Evolutionary conservation across 2,888 invertebrate species (phyloP), one percentile per base, ranked within the genome.

Genomic region (Cephus runcator): DNA sequence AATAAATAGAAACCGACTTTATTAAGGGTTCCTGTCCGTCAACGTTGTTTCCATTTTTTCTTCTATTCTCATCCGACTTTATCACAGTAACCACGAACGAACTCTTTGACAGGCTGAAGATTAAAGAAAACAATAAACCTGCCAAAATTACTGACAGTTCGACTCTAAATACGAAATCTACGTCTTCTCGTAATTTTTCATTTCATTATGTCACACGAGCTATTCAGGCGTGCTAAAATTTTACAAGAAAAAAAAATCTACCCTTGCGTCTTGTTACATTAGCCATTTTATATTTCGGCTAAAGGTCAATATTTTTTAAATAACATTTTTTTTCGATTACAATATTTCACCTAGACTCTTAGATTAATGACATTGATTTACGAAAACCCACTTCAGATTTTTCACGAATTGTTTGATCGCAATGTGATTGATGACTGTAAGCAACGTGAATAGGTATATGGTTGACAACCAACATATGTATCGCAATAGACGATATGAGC

Each of bases 11-110:
- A 74, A 34, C 34, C 71, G 33, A 36, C 12, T 23, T 74, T 34
- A 35, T 74, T 74, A 74, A 74, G 35, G 74, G 34, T 30, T 35
- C 33, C 35, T 35, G 74, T 74, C 74, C 34, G 35, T 74, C 74
- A 30, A 34, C 34, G 4, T 12, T 34, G 4, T 34, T 74, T 33
- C 11, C 23, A 12, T 34, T 15, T 40, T 56, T 40, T 4, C 9
- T 9, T 23, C 56, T 56, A 15, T 23, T 56, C 2, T 56, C 2
- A 23, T 56, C 23, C 23, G 56, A 23, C 56, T 56, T 23, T 23
- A 56, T 23, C 23, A 15, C 56, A 9, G 23, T 23, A 23, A 23
- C 56, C 56, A 23, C 56, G 56, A 23, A 23, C 23, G 56, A 56
- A 23, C 56, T 15, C 9, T 40, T 40, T 40, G 40, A 40, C 40